Conservation (phyloP, 2,888 invertebrate genomes). For the Nebria brevicollis region DNA sequence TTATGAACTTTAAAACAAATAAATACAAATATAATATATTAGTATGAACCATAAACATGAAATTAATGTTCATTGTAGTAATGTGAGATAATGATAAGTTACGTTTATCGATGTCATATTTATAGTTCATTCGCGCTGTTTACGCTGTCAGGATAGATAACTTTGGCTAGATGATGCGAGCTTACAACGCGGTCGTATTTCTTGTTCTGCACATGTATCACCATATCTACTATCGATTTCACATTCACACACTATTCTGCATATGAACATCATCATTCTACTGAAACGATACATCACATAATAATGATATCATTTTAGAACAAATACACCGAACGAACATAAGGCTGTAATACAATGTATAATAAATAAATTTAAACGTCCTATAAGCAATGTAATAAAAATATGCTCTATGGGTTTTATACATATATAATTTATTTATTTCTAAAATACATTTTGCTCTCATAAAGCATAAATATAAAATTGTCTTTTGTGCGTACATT, state of each 20-base stretch:
- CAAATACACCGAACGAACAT: not conserved
- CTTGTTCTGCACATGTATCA: constrained; percentile 20
- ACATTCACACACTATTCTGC: not conserved
- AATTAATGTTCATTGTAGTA: not conserved
- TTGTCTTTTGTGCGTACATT: no score
- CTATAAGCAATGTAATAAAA: no score
- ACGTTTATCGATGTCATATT: constrained; percentile 18
- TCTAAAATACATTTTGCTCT: no score
- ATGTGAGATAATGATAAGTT: not conserved
- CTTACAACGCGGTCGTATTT: constrained; percentile 20
- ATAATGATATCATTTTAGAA: not conserved
- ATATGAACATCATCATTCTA: not conserved
- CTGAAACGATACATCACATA: not conserved
- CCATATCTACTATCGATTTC: constrained; percentile 14
- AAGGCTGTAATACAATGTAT: not conserved
- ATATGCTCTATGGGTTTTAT: no score
- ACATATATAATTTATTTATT: no score
- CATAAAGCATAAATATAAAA: no score
- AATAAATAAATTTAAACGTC: no score
- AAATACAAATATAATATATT: not conserved
- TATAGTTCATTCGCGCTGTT: constrained; percentile 21
- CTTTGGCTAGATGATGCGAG: constrained; percentile 24
- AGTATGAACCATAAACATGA: not conserved
- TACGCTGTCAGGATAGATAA: constrained; percentile 15
- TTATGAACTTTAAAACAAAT: no score